Evolutionary conservation across 2,113 vertebrate species (phyloP), one percentile per base, ranked within the genome.

Genomic region (Lepus timidus): DNA sequence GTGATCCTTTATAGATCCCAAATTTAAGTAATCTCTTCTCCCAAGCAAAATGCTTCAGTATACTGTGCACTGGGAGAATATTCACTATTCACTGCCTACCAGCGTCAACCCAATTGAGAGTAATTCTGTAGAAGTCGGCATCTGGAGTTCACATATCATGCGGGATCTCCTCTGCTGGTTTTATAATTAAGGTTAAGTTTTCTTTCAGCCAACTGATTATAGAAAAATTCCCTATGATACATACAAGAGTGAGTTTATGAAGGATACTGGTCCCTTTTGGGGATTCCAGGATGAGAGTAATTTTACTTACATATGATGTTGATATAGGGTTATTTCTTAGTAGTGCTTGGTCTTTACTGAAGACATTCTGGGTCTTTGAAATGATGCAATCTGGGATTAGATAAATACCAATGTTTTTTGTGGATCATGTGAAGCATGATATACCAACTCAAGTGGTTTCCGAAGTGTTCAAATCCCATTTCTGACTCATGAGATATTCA

Each of bases 41-140:
- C 29, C 61, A 33, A 58, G n/a, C 27, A 84, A 95, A 88, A 84
- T 74, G 74, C 23, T 93, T 95, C 78, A 67, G 71, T 14, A n/a
- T 67, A 44, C 29, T 76, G 14, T 33, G n/a, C 25, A 52, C 13
- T 68, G 25, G 76, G 49, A 93, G 13, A 27, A 84, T 62, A 91
- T 78, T 71, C 23, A 86, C 33, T 75, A 91, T 51, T 85, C 67
- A 82, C 16, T 75, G 20, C 23, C 79, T 76, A 58, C 55, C 20
- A 12, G 9, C 90, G n/a, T 90, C 55, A 82, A 33, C 39, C 65
- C 61, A 85, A 13, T 19, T 74, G 23, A 25, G 83, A 68, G 22
- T 82, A 49, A 67, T 52, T 84, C 17, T 19, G 79, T 0, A 85
- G 78, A 78, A 68, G 51, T 22, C 61, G 84, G 58, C 80, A 84